Evolutionary conservation across 2,797 vertebrate species (phyloP).

Genomic region (Spea hammondii): DNA sequence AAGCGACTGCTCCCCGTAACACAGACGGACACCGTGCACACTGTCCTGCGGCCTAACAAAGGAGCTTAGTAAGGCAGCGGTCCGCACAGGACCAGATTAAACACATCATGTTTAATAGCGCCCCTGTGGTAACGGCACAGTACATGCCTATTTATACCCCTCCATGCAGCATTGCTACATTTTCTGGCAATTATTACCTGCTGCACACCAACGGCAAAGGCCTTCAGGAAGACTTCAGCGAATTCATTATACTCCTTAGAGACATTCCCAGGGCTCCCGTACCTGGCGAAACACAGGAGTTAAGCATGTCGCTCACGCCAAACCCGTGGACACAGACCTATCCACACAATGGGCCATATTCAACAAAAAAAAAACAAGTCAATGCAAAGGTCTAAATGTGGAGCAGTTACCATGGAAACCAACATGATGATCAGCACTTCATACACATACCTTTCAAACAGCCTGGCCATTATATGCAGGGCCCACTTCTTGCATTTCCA

Average conservation of each 20-base stretch:
- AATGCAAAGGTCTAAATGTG: too few species aligned
- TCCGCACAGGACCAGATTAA: too few species aligned
- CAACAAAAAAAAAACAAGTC: too few species aligned
- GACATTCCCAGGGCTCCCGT: slow-evolving; percentile 97
- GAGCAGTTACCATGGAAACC: too few species aligned
- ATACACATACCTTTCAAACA: slow-evolving; percentile 88
- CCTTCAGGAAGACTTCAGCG: slow-evolving; percentile 97
- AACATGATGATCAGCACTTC: too few species aligned
- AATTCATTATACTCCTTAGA: slow-evolving; percentile 98
- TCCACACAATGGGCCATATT: background rate
- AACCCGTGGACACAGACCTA: background rate
- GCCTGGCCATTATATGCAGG: slow-evolving; percentile 94
- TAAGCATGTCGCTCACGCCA: too few species aligned
- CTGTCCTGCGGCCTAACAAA: slow-evolving; percentile 63
- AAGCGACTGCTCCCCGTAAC: slow-evolving; percentile 73
- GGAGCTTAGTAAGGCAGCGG: background rate
- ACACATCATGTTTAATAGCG: too few species aligned
- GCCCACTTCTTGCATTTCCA: slow-evolving; percentile 99
- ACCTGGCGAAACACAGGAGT: slow-evolving; percentile 70
- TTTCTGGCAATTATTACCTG: slow-evolving; percentile 71
- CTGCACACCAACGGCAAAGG: slow-evolving; percentile 92
- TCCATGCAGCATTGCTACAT: too few species aligned
- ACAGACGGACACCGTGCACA: slow-evolving; percentile 82
- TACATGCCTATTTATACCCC: too few species aligned
- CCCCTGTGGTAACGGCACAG: too few species aligned